Evolutionary conservation across 1,140 invertebrate genomes (phyloP).

Genomic region (Tetramorium alpestre): DNA sequence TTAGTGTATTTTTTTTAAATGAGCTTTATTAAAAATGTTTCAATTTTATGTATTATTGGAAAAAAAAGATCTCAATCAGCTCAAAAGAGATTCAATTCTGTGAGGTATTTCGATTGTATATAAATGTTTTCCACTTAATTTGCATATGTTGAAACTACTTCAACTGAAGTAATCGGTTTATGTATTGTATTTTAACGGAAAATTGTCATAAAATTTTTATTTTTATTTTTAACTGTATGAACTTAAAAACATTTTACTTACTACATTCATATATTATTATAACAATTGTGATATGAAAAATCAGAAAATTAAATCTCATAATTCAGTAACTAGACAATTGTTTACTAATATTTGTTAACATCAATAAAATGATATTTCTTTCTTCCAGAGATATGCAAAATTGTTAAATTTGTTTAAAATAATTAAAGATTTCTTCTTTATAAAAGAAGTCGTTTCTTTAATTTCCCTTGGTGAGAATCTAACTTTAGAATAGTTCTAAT

Average conservation of each 20-base stretch:
- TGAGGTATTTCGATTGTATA: not conserved
- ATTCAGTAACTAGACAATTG: not conserved
- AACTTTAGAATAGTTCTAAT: not conserved
- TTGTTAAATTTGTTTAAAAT: not conserved
- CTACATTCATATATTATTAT: not conserved
- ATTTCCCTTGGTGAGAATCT: not conserved
- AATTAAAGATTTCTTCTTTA: not conserved
- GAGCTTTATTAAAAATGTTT: not conserved
- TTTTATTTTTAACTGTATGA: not conserved
- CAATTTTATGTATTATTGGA: not conserved
- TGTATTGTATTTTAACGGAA: not conserved
- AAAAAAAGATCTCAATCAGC: not conserved
- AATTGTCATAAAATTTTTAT: not conserved
- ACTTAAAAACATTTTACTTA: not conserved
- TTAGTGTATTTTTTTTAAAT: not conserved
- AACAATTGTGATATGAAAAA: not conserved
- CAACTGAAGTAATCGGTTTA: not conserved
- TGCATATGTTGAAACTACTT: not conserved
- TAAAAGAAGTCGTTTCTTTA: not conserved
- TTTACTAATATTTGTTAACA: not conserved
- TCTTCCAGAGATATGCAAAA: not conserved
- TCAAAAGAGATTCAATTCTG: not conserved
- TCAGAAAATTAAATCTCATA: not conserved
- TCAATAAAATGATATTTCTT: not conserved
- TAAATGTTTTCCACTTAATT: not conserved